These are phyloP conservation scores for Condylura cristata DNA, from an alignment of 2,113 vertebrate genomes.

Conservation along the genomic window DNA sequence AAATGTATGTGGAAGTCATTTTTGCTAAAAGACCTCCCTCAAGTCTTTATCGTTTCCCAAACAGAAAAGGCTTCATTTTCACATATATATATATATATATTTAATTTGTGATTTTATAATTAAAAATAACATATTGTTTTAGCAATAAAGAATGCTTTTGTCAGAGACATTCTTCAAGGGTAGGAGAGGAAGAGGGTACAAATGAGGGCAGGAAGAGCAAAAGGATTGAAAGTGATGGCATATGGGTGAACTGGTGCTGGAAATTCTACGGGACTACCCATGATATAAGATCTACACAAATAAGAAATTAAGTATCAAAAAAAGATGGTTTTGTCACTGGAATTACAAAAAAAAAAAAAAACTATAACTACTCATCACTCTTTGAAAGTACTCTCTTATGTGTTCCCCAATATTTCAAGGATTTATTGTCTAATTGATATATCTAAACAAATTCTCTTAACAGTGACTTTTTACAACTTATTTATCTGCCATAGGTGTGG, in stretches of 20 bases:
- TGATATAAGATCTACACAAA: no score
- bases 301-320: no score
- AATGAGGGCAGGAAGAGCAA: no score
- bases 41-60: neutral
- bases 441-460: neutral
- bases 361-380: no score
- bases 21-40: neutral
- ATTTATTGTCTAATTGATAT: neutral
- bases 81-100: neutral
- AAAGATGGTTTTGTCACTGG: no score
- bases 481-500: neutral
- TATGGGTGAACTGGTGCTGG: no score
- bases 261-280: no score
- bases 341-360: no score
- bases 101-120: neutral
- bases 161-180: no score
- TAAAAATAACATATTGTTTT: neutral
- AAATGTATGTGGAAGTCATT: neutral
- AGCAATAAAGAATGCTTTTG: neutral
- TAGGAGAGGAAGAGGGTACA: no score
- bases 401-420: neutral
- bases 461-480: neutral
- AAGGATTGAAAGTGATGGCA: no score
- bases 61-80: neutral
- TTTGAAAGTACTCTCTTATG: neutral